Evolutionary conservation across 2,113 vertebrate genomes (phyloP), one percentile per base, ranked within the genome.

Genomic region (Chiloscyllium plagiosum): DNA sequence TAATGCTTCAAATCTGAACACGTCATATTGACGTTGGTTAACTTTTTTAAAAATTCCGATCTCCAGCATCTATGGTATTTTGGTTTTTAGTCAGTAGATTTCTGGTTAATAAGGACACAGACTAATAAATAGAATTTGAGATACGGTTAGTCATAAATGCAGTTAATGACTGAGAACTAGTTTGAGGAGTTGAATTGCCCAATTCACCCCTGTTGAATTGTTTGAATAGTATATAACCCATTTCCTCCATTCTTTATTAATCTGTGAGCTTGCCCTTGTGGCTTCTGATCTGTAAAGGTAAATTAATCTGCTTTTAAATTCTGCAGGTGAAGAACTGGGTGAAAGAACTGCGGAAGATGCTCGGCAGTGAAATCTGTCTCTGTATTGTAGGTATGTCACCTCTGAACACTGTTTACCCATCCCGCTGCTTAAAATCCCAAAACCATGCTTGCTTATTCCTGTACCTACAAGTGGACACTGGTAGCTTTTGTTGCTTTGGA

Each of bases 281-380:
- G 12, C 29, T 4, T 65, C 19, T 47, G n/a, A 22, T 33, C 65
- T 69, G 12, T 65, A 1, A n/a, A 68, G 33, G 33, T 70, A 42
- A 94, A 50, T 47, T 68, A 6, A 13, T 50, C 69, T 70, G 20
- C 70, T 22, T 94, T 70, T 4, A 26, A 70, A 70, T 13, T 42
- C 96, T 97, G 66, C 97, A 99, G 99, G 99, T 99, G 96, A 99
- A 99, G 98, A 99, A 99, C 97, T 99, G 99, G 99, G 99, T 99
- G 96, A 99, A 99, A 96, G 99, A 99, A 97, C 97, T 99, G 97
- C 98, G 99, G 96, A 99, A 99, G 98, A 99, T 99, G 99, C 97
- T 99, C 98, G 99, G 99, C 96, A 99, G 99, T 96, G 99, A 99
- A 97, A 99, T 99, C 96, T 99, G 99, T 98, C 98, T 99, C 97